Evolutionary conservation across 2,797 vertebrate species (phyloP).

Genomic region (Brotogeris chrysoptera): DNA sequence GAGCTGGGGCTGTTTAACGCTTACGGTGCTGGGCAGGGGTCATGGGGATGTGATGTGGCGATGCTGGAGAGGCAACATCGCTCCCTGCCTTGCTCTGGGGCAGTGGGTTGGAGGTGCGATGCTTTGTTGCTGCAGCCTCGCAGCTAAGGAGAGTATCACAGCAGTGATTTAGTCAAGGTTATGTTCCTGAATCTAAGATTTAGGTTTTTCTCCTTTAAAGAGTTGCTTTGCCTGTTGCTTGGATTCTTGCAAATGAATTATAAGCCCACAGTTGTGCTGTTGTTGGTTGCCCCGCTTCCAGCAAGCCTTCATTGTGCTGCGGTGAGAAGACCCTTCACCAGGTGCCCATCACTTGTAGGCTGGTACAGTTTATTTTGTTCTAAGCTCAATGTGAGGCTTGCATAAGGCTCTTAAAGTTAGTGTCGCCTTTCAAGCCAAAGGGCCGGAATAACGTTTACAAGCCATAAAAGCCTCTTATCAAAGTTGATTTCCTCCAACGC

Average conservation of each 20-base stretch:
- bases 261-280: not conserved
- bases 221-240: not conserved
- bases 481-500: slow-evolving; percentile 72
- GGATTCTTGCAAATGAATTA: not conserved
- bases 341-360: not conserved
- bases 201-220: too few species aligned
- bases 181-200: not conserved
- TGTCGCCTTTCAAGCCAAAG: slow-evolving; percentile 66
- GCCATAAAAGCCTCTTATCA: slow-evolving; percentile 76
- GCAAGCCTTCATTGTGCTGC: not conserved
- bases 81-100: not conserved
- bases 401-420: slow-evolving; percentile 69
- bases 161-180: not conserved
- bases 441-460: slow-evolving; percentile 72
- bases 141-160: rapidly evolving
- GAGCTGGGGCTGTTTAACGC: not conserved
- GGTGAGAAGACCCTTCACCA: not conserved
- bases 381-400: not conserved
- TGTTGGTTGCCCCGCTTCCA: not conserved
- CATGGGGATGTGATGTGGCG: rapidly evolving
- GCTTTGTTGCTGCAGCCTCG: not conserved
- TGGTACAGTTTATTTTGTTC: not conserved
- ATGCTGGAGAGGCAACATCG: not conserved
- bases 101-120: not conserved
- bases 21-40: not conserved